These are phyloP conservation scores for Halocynthia aurantium DNA, from an alignment of 23 tunicate genomes.

Conservation along the genomic window DNA sequence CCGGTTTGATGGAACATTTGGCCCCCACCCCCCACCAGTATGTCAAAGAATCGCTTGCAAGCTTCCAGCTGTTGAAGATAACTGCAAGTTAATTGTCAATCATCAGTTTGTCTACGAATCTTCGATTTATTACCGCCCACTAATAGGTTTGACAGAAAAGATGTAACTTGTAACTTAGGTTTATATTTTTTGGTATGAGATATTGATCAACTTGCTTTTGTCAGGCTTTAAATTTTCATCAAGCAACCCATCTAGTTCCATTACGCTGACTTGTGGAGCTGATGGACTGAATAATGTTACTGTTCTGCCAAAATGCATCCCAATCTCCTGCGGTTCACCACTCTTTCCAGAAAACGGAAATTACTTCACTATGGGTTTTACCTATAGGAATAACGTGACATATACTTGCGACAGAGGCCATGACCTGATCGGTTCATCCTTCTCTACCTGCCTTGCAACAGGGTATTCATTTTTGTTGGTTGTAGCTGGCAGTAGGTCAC, in stretches of 20 bases:
- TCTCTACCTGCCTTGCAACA: constrained; percentile 14
- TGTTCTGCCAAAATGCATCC: constrained; percentile 2
- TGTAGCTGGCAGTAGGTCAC: background rate
- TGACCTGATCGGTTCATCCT: constrained; percentile 19
- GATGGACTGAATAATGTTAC: background rate
- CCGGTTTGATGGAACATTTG: constrained; percentile 13
- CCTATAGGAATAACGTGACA: constrained; percentile 22
- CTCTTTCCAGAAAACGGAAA: constrained; percentile 1
- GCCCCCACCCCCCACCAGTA: constrained; percentile 13
- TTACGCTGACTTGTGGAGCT: constrained; percentile 3
- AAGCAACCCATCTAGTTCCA: background rate
- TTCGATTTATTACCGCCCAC: background rate
- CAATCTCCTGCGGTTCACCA: constrained; percentile 19
- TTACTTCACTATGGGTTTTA: background rate
- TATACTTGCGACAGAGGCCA: constrained; percentile 59
- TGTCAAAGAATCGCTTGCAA: constrained; percentile 9
- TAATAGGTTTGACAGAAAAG: too few species aligned
- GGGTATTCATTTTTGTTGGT: background rate
- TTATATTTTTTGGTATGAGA: too few species aligned
- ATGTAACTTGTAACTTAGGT: too few species aligned
- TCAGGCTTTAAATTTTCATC: constrained; percentile 10
- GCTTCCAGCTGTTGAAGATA: background rate
- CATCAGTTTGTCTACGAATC: background rate
- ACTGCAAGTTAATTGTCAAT: constrained; percentile 7
- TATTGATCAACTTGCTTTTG: background rate